Percentiles rank a stretch among this genome's conserved stretches.
These are phyloP conservation scores for Autographa pulchrina DNA, from an alignment of 2,888 invertebrate genomes.

Conservation along the genomic window DNA sequence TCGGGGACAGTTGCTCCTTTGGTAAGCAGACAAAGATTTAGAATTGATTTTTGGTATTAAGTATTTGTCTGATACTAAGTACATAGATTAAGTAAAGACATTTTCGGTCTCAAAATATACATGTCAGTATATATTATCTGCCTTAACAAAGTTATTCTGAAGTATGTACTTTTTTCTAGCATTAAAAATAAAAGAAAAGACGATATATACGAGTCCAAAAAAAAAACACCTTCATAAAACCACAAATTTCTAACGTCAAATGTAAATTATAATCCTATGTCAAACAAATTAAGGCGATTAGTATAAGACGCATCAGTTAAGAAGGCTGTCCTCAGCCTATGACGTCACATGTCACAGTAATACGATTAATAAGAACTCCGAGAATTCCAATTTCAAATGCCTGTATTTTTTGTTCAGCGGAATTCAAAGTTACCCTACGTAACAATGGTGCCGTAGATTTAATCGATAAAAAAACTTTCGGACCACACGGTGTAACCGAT, in stretches of 20 bases:
- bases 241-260: constrained; percentile 43
- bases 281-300: constrained; percentile 65
- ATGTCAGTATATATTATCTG: too few relatives aligned
- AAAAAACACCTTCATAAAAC: background rate
- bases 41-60: background rate
- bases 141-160: too few relatives aligned
- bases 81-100: too few relatives aligned
- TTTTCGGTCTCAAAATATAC: too few relatives aligned
- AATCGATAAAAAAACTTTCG: constrained; percentile 68
- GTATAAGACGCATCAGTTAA: constrained; percentile 61
- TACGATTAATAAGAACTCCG: constrained; percentile 78
- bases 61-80: too few relatives aligned
- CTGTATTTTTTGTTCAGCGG: constrained; percentile 60
- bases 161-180: background rate
- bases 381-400: constrained; percentile 66
- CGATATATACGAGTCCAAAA: background rate
- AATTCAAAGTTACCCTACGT: constrained; percentile 63
- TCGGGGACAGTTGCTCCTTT: background rate
- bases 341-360: constrained; percentile 73
- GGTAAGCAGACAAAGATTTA: background rate
- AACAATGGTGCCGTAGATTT: constrained; percentile 64
- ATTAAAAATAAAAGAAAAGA: background rate
- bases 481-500: constrained; percentile 67
- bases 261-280: constrained; percentile 54
- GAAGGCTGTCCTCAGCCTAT: constrained; percentile 62